A percentile compares a stretch with the other conserved stretches of the same genome.
Evolutionary conservation across 2,888 invertebrate species (phyloP).

Genomic region (Lasioglossum lativentre): DNA sequence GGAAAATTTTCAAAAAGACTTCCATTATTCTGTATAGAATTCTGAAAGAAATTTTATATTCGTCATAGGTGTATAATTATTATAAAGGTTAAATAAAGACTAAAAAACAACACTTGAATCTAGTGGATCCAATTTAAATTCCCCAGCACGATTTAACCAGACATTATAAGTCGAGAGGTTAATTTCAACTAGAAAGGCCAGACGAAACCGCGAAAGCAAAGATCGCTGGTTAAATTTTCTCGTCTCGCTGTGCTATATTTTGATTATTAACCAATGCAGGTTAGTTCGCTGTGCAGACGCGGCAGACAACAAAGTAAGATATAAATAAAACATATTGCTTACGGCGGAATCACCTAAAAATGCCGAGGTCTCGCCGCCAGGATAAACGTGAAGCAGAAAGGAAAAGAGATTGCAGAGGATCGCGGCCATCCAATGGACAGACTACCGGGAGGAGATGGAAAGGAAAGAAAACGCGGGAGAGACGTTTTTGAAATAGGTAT

Average conservation of each 20-base stretch:
- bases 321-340: conserved; percentile 77
- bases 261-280: conserved; percentile 66
- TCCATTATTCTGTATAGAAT: background rate
- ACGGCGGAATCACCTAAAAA: conserved; percentile 64
- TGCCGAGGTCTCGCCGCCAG: conserved; percentile 8
- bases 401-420: conserved; percentile 33
- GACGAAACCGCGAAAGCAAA: background rate
- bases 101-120: background rate
- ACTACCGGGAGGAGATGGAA: conserved; percentile 17
- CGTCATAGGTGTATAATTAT: background rate
- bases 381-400: conserved; percentile 20
- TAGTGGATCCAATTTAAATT: background rate
- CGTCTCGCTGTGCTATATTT: background rate
- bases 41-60: background rate
- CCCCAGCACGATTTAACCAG: background rate
- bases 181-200: conserved; percentile 1
- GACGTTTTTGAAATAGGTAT: conserved; percentile 75
- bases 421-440: conserved; percentile 29
- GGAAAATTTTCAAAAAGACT: no score
- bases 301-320: conserved; percentile 59
- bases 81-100: background rate
- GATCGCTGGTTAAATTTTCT: conserved; percentile 17
- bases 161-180: background rate
- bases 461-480: conserved; percentile 45
- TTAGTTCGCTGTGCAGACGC: conserved; percentile 28